phyloP scores from a whole-genome alignment of 2,113 vertebrate genomes.

The Hippopotamus amphibius region DNA sequence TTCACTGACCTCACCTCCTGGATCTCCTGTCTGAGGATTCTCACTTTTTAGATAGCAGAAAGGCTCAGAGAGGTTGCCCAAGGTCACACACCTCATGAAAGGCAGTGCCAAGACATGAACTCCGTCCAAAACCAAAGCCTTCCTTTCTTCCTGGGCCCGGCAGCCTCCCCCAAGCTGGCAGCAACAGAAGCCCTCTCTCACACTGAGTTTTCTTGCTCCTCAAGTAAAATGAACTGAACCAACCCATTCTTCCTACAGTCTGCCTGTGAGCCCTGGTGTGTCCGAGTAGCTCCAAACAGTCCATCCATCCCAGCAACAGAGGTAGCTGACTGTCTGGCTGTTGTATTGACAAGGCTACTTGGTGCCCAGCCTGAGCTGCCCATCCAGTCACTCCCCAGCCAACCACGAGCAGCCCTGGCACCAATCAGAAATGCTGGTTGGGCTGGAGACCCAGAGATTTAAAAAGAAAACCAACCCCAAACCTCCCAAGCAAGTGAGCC shows the following conservation, averaged over 20 bases:
- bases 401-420: not conserved
- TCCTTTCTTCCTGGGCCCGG: not conserved
- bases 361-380: too few relatives aligned
- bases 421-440: not conserved
- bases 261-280: not conserved
- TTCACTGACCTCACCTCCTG: not conserved
- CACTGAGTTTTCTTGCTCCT: not conserved
- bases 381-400: not conserved
- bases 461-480: not conserved
- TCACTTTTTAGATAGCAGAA: not conserved
- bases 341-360: fast-evolving
- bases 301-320: fast-evolving
- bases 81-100: fast-evolving
- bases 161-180: fast-evolving
- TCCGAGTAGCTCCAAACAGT: not conserved
- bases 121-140: fast-evolving
- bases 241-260: not conserved
- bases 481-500: not conserved
- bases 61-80: not conserved
- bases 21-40: not conserved
- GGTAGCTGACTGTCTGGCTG: too few relatives aligned
- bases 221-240: not conserved
- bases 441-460: not conserved
- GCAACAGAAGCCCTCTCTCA: not conserved
- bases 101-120: too few relatives aligned